A percentile compares a stretch with the other conserved stretches of the same genome.
Evolutionary conservation across 2,797 vertebrate genomes (phyloP).

Genomic region (Vipera ursinii): DNA sequence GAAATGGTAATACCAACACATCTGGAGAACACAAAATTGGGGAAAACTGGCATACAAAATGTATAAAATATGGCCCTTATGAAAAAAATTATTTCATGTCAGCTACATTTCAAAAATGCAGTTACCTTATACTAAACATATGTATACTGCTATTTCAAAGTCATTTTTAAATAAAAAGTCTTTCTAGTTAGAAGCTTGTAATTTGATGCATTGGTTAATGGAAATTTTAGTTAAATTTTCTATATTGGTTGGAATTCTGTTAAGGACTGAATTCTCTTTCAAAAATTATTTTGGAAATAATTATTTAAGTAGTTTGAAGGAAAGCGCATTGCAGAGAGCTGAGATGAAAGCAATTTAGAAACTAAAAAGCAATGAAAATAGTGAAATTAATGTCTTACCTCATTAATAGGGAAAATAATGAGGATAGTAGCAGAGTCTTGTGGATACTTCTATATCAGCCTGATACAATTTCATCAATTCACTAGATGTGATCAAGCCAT

Average conservation of each 20-base stretch:
- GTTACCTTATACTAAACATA: no score
- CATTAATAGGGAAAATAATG: neutral
- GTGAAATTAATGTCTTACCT: neutral
- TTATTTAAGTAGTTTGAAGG: neutral
- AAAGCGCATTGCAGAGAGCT: neutral
- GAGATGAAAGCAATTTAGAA: neutral
- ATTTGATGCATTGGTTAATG: neutral
- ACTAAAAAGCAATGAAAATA: neutral
- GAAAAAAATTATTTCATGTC: neutral
- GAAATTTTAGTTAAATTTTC: neutral
- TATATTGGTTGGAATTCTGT: neutral
- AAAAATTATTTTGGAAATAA: neutral
- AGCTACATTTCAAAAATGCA: neutral
- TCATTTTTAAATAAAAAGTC: neutral
- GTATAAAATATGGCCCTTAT: neutral
- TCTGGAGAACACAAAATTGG: neutral
- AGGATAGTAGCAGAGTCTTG: neutral
- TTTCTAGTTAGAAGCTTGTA: neutral
- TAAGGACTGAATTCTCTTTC: neutral
- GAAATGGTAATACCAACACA: neutral
- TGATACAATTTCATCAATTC: neutral
- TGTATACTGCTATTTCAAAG: neutral
- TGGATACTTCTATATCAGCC: neutral
- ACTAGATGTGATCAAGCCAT: fast-evolving
- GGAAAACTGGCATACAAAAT: neutral